Evolutionary conservation across 1,140 invertebrate genomes (phyloP).

Genomic region (Plodia interpunctella): DNA sequence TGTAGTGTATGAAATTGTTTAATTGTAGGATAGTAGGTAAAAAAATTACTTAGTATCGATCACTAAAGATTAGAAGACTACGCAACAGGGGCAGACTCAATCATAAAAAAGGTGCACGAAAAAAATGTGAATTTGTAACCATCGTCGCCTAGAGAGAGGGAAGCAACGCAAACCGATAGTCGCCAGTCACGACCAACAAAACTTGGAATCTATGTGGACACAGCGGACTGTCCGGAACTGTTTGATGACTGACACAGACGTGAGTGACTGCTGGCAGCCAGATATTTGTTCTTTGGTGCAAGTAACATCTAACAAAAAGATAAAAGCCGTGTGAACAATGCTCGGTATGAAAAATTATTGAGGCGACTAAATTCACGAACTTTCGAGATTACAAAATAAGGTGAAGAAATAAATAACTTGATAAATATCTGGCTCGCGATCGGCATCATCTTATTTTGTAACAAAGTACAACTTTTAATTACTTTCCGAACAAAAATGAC

Average conservation of each 20-base stretch:
- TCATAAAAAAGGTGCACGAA: neutral
- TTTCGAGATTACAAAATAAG: no score
- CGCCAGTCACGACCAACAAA: neutral
- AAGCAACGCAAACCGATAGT: neutral
- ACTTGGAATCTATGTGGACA: neutral
- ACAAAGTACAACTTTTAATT: slow-evolving; percentile 32
- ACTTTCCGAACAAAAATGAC: slow-evolving; percentile 31
- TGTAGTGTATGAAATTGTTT: no score
- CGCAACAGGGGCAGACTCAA: no score
- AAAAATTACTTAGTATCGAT: no score
- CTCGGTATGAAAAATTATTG: no score
- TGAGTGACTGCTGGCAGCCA: neutral
- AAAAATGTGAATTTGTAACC: neutral
- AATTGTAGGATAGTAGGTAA: no score
- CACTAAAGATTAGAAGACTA: no score
- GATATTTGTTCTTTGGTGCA: neutral
- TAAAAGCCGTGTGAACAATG: no score
- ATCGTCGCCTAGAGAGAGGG: neutral
- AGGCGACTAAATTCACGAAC: neutral
- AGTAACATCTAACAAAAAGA: no score
- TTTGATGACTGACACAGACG: neutral
- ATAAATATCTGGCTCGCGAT: slow-evolving; percentile 19
- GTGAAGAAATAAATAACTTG: neutral
- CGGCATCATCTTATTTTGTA: slow-evolving; percentile 23
- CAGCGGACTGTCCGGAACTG: neutral